Evolutionary conservation across 2,113 vertebrate species (phyloP).

Genomic region (Helogale parvula): DNA sequence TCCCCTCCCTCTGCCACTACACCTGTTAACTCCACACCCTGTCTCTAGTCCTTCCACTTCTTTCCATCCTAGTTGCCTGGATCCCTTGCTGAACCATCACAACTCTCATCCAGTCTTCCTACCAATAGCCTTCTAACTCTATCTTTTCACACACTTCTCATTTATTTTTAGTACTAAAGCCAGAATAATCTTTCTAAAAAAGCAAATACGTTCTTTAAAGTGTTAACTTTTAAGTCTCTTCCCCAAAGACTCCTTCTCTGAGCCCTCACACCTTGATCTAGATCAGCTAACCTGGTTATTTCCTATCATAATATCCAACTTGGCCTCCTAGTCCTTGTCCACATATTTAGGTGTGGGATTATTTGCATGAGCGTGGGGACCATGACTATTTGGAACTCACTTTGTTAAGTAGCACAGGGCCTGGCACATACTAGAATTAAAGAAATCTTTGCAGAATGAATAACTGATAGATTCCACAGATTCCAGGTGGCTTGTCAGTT

Average conservation of each 20-base stretch:
- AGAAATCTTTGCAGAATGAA: slow-evolving; percentile 51
- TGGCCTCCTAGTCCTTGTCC: background rate
- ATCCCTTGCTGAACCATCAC: background rate
- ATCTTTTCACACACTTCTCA: background rate
- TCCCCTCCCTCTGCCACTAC: fast-evolving
- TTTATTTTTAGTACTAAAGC: background rate
- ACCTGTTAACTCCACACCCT: background rate
- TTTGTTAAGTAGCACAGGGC: background rate
- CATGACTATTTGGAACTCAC: background rate
- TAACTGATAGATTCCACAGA: slow-evolving; percentile 50
- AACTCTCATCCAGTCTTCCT: background rate
- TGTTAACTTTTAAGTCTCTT: background rate
- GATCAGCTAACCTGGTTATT: background rate
- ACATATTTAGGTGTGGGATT: background rate
- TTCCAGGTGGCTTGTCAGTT: slow-evolving; percentile 5
- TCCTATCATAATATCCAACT: background rate
- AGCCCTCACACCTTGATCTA: background rate
- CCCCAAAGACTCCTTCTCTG: background rate
- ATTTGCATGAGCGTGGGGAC: background rate
- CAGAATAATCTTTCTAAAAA: background rate
- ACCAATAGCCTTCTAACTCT: background rate
- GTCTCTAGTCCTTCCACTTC: background rate
- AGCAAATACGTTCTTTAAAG: background rate
- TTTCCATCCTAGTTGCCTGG: background rate
- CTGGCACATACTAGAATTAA: slow-evolving; percentile 5